Base-by-base conservation (phyloP, 2,113 vertebrate genomes). In the Gavia stellata region DNA sequence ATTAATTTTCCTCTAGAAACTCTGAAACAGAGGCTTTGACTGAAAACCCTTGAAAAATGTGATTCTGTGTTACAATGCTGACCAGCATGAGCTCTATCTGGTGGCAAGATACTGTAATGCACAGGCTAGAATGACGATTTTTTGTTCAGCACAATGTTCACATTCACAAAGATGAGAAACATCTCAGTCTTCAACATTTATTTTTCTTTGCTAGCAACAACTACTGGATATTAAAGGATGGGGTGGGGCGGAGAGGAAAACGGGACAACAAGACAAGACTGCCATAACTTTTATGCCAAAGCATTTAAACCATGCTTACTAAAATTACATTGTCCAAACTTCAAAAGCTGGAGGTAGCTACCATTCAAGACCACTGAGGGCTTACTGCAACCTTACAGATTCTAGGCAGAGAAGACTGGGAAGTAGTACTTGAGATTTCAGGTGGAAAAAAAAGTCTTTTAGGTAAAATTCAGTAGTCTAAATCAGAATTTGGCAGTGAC, bases 61-160 rank as follows among this genome's bases (percentile, higher is more conserved):
- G 31, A 40, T 45, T 38, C 31, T 67, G 44, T 17, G 34, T 55
- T 36, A 44, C 0, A 34, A 29, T 0, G 81, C 74, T 82, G 89
- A 88, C 86, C 96, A 80, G 62, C 59, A 16, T 4, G 95, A 92
- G 86, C 95, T 95, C 95, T 92, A 88, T 21, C 96, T 96, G 94
- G 19, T 94, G 91, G 92, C 62, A 79, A 15, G 68, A 88, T 17
- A 9, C 72, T 66, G 95, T 33, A 97, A 38, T 87, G 74, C 93
- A 96, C 74, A 53, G 28, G 16, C 58, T 53, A 14, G 20, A 59
- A 75, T 3, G 3, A 12, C 1, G 8, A 2, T 7, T 50, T 66
- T 62, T 9, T 52, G 19, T 50, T 72, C 59, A 45, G 21, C 3
- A 2, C 7, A 14, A 58, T 45, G 53, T 10, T 88, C 58, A 38